These are phyloP conservation scores for Melitaea cinxia DNA, from an alignment of 1,140 invertebrate genomes.

Conservation along the genomic window DNA sequence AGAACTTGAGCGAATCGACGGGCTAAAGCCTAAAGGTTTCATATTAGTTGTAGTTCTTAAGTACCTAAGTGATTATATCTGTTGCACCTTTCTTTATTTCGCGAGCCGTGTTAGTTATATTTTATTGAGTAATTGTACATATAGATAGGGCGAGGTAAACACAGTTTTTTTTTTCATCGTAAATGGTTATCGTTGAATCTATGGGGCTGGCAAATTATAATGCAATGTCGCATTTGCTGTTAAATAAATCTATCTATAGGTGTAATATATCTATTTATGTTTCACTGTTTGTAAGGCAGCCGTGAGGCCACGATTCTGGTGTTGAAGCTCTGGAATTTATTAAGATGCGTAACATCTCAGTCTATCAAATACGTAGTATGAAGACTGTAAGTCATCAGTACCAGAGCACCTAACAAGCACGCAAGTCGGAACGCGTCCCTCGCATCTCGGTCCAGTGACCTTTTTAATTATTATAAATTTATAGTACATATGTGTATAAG, in stretches of 20 bases:
- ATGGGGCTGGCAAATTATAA: constrained; percentile 65
- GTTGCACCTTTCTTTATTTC: constrained; percentile 77
- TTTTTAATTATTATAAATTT: constrained; percentile 54
- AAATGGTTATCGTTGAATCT: constrained; percentile 72
- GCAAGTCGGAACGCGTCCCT: constrained; percentile 55
- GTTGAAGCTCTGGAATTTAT: constrained; percentile 6
- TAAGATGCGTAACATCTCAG: not conserved
- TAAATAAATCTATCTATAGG: constrained; percentile 60
- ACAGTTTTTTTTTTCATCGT: constrained; percentile 64
- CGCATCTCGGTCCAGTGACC: constrained; percentile 58
- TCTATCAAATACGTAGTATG: not conserved
- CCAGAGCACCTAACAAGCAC: not conserved
- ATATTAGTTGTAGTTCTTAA: constrained; percentile 72
- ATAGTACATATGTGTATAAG: constrained; percentile 56
- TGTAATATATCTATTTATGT: constrained; percentile 58
- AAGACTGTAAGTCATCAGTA: not conserved
- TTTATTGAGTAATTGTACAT: constrained; percentile 71
- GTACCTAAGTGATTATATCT: constrained; percentile 74
- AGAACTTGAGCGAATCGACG: constrained; percentile 77
- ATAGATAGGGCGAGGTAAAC: constrained; percentile 74
- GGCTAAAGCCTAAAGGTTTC: constrained; percentile 65
- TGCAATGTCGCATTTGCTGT: constrained; percentile 69
- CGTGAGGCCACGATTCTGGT: constrained; percentile 43
- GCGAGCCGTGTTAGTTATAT: constrained; percentile 72
- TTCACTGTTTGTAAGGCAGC: constrained; percentile 52